Evolutionary conservation across 2,888 invertebrate genomes (phyloP), one percentile per base, ranked within the genome.

Genomic region (Choreutis nemorana): DNA sequence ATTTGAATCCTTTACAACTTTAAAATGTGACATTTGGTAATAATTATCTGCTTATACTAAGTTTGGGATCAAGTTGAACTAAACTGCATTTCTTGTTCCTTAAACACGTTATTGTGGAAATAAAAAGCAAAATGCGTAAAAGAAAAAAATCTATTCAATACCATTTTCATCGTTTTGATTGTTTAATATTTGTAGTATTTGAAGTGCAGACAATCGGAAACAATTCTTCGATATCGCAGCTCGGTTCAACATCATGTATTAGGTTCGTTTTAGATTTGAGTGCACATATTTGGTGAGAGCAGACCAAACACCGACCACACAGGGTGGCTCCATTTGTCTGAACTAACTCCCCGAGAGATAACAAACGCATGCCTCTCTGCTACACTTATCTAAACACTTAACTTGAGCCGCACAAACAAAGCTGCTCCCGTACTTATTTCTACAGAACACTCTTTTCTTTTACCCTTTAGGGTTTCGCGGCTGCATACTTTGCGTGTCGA

Each of bases 321-420:
- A 73, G 66, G 72, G 66, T 64, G 75, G 62, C 53, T 68, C 64
- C 77, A 71, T 75, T 73, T 70, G 72, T 64, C 67, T 54, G 63
- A 50, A 51, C 55, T 53, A 52, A 55, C 64, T 65, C 64, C 60
- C 61, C 50, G 50, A 61, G 64, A 75, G 75, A 75, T 77, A 77
- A 73, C 75, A 72, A 68, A 72, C 72, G 71, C 51, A 61, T 62
- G 52, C 60, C 67, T 68, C 72, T 67, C 63, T 55, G 59, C 58
- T 64, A 63, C 75, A 73, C 75, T 78, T 78, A 77, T 75, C 71
- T 72, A 78, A 78, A 77, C 78, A 77, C 78, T 77, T 68, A 68
- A 64, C 66, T 61, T 64, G 59, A 59, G 56, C 67, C 62, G 57
- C 63, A 73, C 70, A 77, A 77, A 77, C 73, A 78, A 70, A 68